Base-by-base conservation (phyloP, 2,797 vertebrate species). In the Acanthurus leucopareius region DNA sequence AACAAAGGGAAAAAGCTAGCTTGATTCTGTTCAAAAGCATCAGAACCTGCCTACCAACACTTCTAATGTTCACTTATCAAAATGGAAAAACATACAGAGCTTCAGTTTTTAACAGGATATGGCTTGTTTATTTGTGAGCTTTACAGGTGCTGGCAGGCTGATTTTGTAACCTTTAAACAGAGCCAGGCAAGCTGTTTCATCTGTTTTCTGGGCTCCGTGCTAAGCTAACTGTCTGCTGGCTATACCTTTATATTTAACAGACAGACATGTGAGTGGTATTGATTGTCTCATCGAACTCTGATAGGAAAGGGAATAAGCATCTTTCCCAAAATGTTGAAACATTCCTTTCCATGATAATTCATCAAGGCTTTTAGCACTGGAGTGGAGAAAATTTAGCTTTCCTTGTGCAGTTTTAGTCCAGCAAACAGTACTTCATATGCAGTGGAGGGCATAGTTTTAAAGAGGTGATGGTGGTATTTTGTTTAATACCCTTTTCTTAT, bases 321-420 rank as follows among this genome's bases (percentile, higher is more conserved):
- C 11, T 49, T 68, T 58, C 10, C 69, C 9, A 61, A 86, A 76
- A 65, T 68, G 19, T 57, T 1, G 0, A 77, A 69, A 28, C 68
- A 3, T 15, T 57, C 42, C 45, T 60, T 42, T 52, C 28, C 56
- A 53, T 5, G 10, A 63, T 69, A 74, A 63, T 54, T 73, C 11
- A 52, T 54, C 32, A 53, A 69, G 79, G 58, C 45, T 16, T 75
- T 38, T 19, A 54, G 51, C 17, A 69, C 44, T 60, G 63, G 54
- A 64, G 51, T 72, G 63, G 77, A 56, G 38, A 73, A 71, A 64
- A 60, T 57, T 0, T 48, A 42, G 25, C 15, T 67, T 53, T 28
- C 11, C 5, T 32, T 32, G 0, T 66, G 17, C 48, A 35, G 53
- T 25, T 73, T 49, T 38, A 60, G 32, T 47, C n/a, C 10, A 63